A percentile compares a stretch with the other conserved stretches of the same genome.
Evolutionary conservation across 2,888 invertebrate species (phyloP).

Genomic region (Hypomecis punctinalis): DNA sequence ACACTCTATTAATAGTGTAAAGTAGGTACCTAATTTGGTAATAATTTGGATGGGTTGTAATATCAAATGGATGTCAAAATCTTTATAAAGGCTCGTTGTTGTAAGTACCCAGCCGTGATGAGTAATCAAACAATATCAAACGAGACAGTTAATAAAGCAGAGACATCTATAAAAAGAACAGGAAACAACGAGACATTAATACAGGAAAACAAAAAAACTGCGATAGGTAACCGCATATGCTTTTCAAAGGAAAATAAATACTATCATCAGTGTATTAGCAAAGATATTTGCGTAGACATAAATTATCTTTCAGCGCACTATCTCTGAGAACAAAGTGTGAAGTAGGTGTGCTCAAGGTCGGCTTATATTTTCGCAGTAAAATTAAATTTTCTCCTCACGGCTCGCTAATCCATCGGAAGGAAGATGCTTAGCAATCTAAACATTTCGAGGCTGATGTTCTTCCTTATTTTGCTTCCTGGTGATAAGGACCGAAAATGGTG

Average conservation of each 20-base stretch:
- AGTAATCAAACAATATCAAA: background rate
- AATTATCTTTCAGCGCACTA: slow-evolving; percentile 15
- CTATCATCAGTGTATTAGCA: background rate
- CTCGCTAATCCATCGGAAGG: slow-evolving; percentile 42
- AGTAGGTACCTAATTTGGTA: background rate
- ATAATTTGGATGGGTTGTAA: slow-evolving; percentile 1
- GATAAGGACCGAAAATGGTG: slow-evolving; percentile 4
- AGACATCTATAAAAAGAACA: background rate
- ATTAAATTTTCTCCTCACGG: slow-evolving; percentile 41
- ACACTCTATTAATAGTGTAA: too few species aligned
- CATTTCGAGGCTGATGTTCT: slow-evolving; percentile 36
- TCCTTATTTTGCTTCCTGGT: slow-evolving; percentile 37
- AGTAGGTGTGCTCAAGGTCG: slow-evolving; percentile 10
- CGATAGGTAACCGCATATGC: background rate
- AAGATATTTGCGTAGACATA: slow-evolving; percentile 3
- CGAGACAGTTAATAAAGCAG: background rate
- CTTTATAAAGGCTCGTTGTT: background rate
- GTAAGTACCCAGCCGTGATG: background rate
- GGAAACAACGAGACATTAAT: background rate
- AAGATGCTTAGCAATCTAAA: slow-evolving; percentile 30
- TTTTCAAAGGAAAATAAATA: slow-evolving; percentile 1
- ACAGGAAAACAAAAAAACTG: background rate
- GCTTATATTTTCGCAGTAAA: slow-evolving; percentile 34
- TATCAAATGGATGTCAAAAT: background rate
- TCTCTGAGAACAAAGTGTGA: slow-evolving; percentile 12